Percentiles rank a stretch among this genome's conserved stretches.
Conservation (phyloP, 2,113 vertebrate genomes). For the Stigmatopora nigra region DNA sequence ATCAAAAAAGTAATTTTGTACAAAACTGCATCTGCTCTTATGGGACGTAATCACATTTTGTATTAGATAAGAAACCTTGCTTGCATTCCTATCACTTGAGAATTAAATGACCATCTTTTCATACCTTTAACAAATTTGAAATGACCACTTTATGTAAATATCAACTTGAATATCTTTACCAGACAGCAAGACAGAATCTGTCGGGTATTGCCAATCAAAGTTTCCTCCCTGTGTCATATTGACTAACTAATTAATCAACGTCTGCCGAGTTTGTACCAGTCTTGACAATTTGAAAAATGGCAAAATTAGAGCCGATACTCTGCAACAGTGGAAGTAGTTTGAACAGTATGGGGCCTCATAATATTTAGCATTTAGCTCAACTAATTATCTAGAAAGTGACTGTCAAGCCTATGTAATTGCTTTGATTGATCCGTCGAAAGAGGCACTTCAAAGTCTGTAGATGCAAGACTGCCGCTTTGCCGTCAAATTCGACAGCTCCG, state of each 20-base stretch:
- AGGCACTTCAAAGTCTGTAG: slow-evolving; percentile 36
- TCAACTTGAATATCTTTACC: not conserved
- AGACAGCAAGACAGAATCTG: not conserved
- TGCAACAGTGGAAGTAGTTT: slow-evolving; percentile 28
- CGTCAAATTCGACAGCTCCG: slow-evolving; percentile 5
- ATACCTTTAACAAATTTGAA: not conserved
- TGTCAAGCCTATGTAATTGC: slow-evolving; percentile 50
- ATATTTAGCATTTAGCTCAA: slow-evolving; percentile 45
- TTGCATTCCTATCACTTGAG: not conserved
- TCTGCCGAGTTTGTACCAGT: slow-evolving; percentile 18
- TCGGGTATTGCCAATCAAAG: not conserved
- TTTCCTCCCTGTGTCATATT: not conserved
- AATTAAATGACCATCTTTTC: not conserved
- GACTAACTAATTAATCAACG: slow-evolving; percentile 21
- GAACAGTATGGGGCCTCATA: slow-evolving; percentile 25
- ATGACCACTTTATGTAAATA: slow-evolving; percentile 4
- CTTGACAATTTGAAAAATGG: slow-evolving; percentile 19
- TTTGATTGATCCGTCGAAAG: slow-evolving; percentile 53
- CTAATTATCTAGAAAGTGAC: slow-evolving; percentile 47
- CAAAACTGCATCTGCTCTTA: not conserved
- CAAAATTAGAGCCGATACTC: slow-evolving; percentile 19
- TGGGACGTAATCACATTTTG: slow-evolving; percentile 12
- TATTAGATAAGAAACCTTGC: not conserved
- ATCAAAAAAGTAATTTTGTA: not conserved
- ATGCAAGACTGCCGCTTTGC: slow-evolving; percentile 26